These are phyloP conservation scores for Agrochola circellaris DNA, from an alignment of 2,888 invertebrate genomes.

Conservation along the genomic window DNA sequence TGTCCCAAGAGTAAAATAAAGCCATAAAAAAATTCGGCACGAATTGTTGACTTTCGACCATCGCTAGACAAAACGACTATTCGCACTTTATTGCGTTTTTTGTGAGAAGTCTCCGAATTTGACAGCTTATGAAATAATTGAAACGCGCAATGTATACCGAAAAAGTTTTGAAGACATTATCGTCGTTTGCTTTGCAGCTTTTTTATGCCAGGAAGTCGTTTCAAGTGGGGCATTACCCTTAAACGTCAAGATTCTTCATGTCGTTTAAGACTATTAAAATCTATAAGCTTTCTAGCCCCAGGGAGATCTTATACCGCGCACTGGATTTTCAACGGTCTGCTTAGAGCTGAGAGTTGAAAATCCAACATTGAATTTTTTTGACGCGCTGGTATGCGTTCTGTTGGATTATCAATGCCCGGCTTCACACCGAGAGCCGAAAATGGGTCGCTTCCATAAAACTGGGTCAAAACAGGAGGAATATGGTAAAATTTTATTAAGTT, in stretches of 20 bases:
- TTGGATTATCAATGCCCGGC: not conserved
- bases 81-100: not conserved
- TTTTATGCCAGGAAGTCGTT: constrained; percentile 34
- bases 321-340: not conserved
- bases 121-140: not conserved
- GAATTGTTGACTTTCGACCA: not conserved
- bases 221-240: constrained; percentile 39
- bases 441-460: not conserved
- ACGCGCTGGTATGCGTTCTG: not conserved
- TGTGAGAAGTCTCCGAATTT: not conserved
- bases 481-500: not conserved
- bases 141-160: constrained; percentile 20
- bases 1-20: constrained; percentile 53
- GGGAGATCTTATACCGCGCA: not conserved
- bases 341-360: not conserved
- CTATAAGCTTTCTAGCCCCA: not conserved
- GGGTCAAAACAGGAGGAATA: not conserved
- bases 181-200: not conserved
- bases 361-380: not conserved
- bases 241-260: constrained; percentile 27
- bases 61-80: not conserved
- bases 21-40: constrained; percentile 49
- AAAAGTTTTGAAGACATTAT: not conserved
- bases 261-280: constrained; percentile 18
- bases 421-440: not conserved